Evolutionary conservation across 1,140 invertebrate genomes (phyloP), one percentile per base, ranked within the genome.

Genomic region (Drosophila bifasciata): DNA sequence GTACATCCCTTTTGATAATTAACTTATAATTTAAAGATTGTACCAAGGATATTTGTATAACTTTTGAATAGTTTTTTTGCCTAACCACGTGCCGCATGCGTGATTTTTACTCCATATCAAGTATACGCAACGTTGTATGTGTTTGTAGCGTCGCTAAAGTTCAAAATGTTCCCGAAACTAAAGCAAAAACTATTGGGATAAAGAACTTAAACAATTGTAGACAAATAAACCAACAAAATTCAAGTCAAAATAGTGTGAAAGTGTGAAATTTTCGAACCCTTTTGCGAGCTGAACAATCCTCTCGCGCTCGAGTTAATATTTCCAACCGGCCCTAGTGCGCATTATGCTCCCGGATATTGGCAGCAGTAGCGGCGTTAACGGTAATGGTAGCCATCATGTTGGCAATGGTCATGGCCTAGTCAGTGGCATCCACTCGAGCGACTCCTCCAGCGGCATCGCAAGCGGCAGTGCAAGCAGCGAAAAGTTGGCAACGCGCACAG

Each of bases 311-410:
- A 49, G 32, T 36, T 13, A 11, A 13, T 36, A 49, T 50, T 68
- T 69, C 40, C 2, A 17, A 49, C 68, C 76, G 57, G 44, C 17
- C 49, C 67, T 46, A 59, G 61, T 43, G 61, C 56, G 36, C 75
- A 83, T 61, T 61, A 86, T 90, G 80, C 78, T 66, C 40, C 69
- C 57, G 56, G 67, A 81, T 61, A 81, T 55, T 63, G 74, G 62
- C 45, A 78, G 17, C 59, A 52, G 46, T 53, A 41, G 28, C 41
- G 44, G 57, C 56, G 55, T 50, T 51, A 73, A 40, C 44, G 55
- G 48, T 32, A 72, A 57, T 19, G 55, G 59, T 71, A 78, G 40
- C 56, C 68, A 72, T 49, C 46, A 53, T 75, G 51, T 68, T 81
- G 74, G 68, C 64, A 60, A 62, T 63, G 73, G 77, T 66, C 73